These are phyloP conservation scores for Chelonus formosanus DNA, from an alignment of 2,888 invertebrate genomes.

Conservation along the genomic window DNA sequence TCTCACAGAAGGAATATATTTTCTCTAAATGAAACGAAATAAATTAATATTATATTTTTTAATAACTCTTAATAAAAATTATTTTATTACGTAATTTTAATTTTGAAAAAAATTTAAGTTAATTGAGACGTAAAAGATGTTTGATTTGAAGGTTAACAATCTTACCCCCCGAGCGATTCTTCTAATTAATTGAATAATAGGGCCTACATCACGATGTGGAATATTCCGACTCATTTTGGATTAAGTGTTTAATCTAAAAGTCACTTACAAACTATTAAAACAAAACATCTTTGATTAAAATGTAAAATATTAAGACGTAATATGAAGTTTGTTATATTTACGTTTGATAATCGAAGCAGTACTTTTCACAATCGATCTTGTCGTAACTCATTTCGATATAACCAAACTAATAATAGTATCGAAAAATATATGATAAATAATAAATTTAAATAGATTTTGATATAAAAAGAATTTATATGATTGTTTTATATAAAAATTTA, in stretches of 20 bases:
- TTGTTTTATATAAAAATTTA: too few species aligned
- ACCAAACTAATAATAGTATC: not conserved
- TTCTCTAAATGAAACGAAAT: slow-evolving; percentile 66
- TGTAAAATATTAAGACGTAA: too few species aligned
- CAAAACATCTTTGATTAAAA: too few species aligned
- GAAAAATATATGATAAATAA: too few species aligned
- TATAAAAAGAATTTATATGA: too few species aligned
- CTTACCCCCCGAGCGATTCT: slow-evolving; percentile 33
- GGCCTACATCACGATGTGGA: slow-evolving; percentile 32
- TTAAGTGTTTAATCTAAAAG: not conserved
- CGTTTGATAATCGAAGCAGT: too few species aligned
- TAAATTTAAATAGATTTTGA: too few species aligned
- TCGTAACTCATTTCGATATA: not conserved
- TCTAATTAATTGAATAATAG: slow-evolving; percentile 21
- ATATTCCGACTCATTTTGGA: slow-evolving; percentile 30
- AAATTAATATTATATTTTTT: slow-evolving; percentile 2
- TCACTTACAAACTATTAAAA: not conserved
- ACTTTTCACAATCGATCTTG: too few species aligned
- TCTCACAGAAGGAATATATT: slow-evolving; percentile 72
- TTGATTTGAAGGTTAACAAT: not conserved
- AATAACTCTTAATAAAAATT: slow-evolving; percentile 5
- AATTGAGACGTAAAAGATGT: slow-evolving; percentile 4
- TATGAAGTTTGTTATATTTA: too few species aligned
- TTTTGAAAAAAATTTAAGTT: not conserved
- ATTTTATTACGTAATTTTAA: slow-evolving; percentile 15